Evolutionary conservation across 2,797 vertebrate species (phyloP).

Genomic region (Acestrorhynchus altus): DNA sequence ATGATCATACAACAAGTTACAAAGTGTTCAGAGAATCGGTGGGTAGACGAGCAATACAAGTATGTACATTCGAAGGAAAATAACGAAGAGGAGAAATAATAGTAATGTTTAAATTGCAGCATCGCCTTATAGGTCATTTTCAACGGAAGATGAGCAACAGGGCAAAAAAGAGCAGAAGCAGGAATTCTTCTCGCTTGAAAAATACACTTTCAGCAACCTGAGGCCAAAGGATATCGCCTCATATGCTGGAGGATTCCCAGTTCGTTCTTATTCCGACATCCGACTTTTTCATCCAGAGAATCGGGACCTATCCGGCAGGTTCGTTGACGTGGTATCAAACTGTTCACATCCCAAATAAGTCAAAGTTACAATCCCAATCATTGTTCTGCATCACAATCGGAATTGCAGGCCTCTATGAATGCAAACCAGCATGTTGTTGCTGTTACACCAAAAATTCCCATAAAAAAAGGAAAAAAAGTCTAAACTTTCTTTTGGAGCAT

Average conservation of each 20-base stretch:
- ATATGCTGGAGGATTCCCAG: not conserved
- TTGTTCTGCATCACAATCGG: too few species aligned
- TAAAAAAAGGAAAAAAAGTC: too few species aligned
- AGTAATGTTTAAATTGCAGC: slow-evolving; percentile 66
- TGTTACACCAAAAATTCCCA: slow-evolving; percentile 69
- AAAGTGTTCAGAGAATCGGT: slow-evolving; percentile 85
- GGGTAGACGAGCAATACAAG: slow-evolving; percentile 86
- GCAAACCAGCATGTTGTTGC: too few species aligned
- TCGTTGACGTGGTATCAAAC: slow-evolving; percentile 74
- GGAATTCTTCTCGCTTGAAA: slow-evolving; percentile 31
- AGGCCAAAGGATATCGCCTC: not conserved
- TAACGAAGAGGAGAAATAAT: slow-evolving; percentile 67
- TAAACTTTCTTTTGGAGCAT: too few species aligned
- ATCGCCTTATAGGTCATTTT: slow-evolving; percentile 19
- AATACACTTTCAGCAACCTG: not conserved
- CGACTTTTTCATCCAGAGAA: slow-evolving; percentile 74
- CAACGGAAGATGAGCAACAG: slow-evolving; percentile 65
- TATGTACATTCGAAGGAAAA: slow-evolving; percentile 83
- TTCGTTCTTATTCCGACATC: not conserved
- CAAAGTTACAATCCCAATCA: not conserved
- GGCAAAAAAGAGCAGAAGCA: slow-evolving; percentile 77
- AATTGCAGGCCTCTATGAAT: too few species aligned
- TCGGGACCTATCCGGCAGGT: slow-evolving; percentile 36
- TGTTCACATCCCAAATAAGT: slow-evolving; percentile 52
- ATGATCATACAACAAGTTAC: slow-evolving; percentile 91